Conservation (phyloP, 2,797 vertebrate species). For the Steatocranus sp. region DNA sequence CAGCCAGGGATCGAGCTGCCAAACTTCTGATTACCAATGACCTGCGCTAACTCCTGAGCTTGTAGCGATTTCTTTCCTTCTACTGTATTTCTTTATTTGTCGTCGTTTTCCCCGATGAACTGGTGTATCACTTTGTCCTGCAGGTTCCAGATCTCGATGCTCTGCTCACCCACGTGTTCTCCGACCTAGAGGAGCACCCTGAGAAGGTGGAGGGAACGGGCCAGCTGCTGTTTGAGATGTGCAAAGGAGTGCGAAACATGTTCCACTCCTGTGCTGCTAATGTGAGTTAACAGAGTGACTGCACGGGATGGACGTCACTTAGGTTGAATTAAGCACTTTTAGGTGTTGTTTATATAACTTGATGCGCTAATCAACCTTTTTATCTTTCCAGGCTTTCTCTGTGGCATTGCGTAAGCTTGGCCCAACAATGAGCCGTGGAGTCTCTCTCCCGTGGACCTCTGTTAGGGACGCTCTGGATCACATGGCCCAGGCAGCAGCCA, state of each 20-base stretch:
- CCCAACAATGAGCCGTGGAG: slow-evolving; percentile 72
- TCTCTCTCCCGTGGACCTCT: slow-evolving; percentile 78
- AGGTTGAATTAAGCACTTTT: neutral
- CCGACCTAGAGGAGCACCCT: slow-evolving; percentile 81
- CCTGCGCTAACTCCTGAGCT: neutral
- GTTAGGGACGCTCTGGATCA: slow-evolving; percentile 83
- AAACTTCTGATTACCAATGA: neutral
- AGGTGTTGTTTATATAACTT: neutral
- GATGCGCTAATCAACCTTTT: neutral
- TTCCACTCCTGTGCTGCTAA: slow-evolving; percentile 88
- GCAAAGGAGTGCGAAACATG: slow-evolving; percentile 91
- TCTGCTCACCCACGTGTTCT: slow-evolving; percentile 85
- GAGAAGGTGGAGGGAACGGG: slow-evolving; percentile 88
- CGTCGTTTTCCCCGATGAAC: neutral
- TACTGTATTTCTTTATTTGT: neutral
- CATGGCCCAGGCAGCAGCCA: slow-evolving; percentile 80
- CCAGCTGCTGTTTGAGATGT: slow-evolving; percentile 94
- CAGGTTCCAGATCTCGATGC: slow-evolving; percentile 87
- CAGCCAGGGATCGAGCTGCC: neutral
- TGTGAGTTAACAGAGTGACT: slow-evolving; percentile 63
- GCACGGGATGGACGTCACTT: neutral
- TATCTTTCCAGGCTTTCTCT: slow-evolving; percentile 75
- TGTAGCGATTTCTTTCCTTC: neutral
- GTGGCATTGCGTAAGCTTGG: slow-evolving; percentile 85
- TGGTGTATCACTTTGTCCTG: rapidly evolving